Evolutionary conservation across 2,797 vertebrate species (phyloP), one percentile per base, ranked within the genome.

Genomic region (Schizopygopsis pylzovi): DNA sequence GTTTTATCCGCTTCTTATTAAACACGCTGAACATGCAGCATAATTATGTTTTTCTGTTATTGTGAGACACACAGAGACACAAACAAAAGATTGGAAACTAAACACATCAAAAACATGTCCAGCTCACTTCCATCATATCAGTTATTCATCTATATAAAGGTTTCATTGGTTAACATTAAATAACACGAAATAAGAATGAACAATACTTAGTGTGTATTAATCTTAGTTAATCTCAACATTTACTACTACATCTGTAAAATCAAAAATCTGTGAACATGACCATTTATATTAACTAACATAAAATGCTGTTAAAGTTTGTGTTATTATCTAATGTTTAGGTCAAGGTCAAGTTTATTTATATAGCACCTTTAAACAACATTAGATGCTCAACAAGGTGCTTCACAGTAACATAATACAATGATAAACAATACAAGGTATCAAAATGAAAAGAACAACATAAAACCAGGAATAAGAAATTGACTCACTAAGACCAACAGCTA

Each of bases 11-110:
- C 11, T 49, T 11, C 25, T 49, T 80, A 33, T 22, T 67, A 28
- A 80, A 65, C n/a, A 33, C 13, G 28, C 11, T 67, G 18, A 80
- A 65, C n/a, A 47, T 52, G 63, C 11, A 49, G 45, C 79, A 47
- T 81, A 4, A 67, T 80, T 10, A 80, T 49, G 16, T 79, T 28
- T 56, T 6, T 15, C 70, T 39, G 33, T 1, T 25, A 52, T 20
- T 77, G 11, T 77, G 33, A 39, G 9, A 56, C 49, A 52, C 28
- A 86, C 76, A 67, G 82, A 72, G 33, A 85, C 11, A 52, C 45
- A 52, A 45, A 49, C 13, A 52, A 28, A 78, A 16, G 39, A 12
- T 25, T 15, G 6, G 1, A 39, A 1, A 33, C 16, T 39, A 10
- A 39, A 67, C 11, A 20, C 61, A 63, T 52, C 67, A 25, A 16